Conservation (phyloP, 1,140 invertebrate genomes). For the Aplysia californica region DNA sequence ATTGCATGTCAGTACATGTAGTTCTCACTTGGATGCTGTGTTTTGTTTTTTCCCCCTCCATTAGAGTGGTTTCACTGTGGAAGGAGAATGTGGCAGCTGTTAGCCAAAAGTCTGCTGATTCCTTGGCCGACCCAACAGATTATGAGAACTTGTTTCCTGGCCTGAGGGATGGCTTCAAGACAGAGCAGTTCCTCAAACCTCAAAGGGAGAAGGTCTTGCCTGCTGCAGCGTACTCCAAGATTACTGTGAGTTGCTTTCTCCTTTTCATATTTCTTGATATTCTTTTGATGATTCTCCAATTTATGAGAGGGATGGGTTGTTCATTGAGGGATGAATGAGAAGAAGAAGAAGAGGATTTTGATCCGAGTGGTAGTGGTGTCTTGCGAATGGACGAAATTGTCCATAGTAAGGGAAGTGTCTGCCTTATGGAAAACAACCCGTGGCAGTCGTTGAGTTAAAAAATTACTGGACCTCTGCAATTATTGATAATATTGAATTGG, state of each 20-base stretch:
- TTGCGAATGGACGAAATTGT: no score
- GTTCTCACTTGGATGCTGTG: background rate
- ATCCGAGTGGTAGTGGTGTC: no score
- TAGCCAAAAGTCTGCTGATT: constrained; percentile 84
- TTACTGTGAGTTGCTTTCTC: constrained; percentile 52
- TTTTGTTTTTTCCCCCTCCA: background rate
- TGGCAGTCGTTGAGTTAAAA: no score
- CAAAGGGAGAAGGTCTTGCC: constrained; percentile 53
- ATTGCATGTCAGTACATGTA: background rate
- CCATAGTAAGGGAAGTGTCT: no score
- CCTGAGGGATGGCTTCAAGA: constrained; percentile 79
- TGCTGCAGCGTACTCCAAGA: constrained; percentile 52
- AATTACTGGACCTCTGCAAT: no score
- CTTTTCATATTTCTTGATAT: background rate
- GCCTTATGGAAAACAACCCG: no score
- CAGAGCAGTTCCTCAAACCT: constrained; percentile 72
- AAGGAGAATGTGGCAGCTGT: constrained; percentile 52
- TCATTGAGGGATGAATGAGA: no score
- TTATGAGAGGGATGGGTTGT: no score
- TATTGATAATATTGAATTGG: no score
- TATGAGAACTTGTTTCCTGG: constrained; percentile 98
- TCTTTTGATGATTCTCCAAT: no score
- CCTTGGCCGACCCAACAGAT: constrained; percentile 92
- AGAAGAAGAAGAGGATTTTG: no score
- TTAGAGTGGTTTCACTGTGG: constrained; percentile 65